These are phyloP conservation scores for Ips nitidus DNA, from an alignment of 1,140 invertebrate genomes.

Conservation along the genomic window DNA sequence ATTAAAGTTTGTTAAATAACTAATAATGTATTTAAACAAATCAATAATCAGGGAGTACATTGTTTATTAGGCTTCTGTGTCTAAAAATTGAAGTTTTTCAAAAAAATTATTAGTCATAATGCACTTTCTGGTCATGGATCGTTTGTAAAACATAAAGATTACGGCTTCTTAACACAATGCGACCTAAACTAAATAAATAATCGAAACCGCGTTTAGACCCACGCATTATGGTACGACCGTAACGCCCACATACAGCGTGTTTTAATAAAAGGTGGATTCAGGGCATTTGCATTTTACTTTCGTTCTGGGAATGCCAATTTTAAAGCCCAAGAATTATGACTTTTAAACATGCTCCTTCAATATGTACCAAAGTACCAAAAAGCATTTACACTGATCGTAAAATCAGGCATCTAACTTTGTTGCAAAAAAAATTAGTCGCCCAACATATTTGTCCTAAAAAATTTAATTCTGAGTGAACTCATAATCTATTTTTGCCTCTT, in stretches of 20 bases:
- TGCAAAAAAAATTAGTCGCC: no score
- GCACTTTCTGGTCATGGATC: background rate
- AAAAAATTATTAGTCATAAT: background rate
- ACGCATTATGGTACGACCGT: slow-evolving; percentile 11
- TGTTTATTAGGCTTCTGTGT: background rate
- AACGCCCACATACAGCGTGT: slow-evolving; percentile 11
- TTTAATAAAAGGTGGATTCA: slow-evolving; percentile 6
- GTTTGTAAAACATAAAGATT: slow-evolving; percentile 4
- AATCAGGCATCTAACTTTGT: no score
- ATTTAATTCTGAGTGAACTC: background rate
- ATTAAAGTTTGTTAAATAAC: background rate
- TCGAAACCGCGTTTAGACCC: slow-evolving; percentile 14
- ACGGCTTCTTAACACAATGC: slow-evolving; percentile 8
- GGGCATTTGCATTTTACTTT: slow-evolving; percentile 24
- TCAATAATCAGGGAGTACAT: background rate
- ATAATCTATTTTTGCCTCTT: background rate
- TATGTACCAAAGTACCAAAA: no score
- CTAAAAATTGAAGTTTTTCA: background rate
- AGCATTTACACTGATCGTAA: no score
- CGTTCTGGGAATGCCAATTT: slow-evolving; percentile 11
- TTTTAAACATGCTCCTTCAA: background rate
- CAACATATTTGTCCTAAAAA: no score
- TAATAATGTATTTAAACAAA: slow-evolving; percentile 2
- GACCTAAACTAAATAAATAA: slow-evolving; percentile 12
- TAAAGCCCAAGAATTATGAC: background rate